Evolutionary conservation across 2,797 vertebrate genomes (phyloP).

Genomic region (Selene dorsalis): DNA sequence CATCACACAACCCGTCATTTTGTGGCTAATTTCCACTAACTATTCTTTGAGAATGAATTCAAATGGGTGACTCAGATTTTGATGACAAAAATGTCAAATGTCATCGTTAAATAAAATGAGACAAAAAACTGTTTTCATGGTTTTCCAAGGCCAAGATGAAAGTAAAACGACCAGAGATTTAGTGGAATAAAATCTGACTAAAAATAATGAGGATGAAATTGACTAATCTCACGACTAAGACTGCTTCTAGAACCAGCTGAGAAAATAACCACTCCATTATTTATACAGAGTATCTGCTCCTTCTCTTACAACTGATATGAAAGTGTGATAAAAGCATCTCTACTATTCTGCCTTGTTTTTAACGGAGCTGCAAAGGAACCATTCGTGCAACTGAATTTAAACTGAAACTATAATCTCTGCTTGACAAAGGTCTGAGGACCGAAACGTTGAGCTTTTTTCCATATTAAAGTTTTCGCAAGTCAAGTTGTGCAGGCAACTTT

Average conservation of each 20-base stretch:
- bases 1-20: conserved; percentile 20
- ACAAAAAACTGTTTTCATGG: neutral
- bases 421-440: no score
- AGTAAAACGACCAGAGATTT: neutral
- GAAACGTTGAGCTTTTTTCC: no score
- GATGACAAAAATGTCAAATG: neutral
- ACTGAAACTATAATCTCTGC: neutral
- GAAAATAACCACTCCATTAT: neutral
- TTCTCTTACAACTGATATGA: neutral
- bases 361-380: neutral
- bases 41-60: conserved; percentile 4
- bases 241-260: neutral
- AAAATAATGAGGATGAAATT: neutral
- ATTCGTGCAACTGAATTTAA: conserved; percentile 4
- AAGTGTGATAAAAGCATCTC: neutral
- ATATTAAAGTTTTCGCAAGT: no score
- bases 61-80: neutral
- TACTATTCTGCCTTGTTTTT: neutral
- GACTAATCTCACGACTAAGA: neutral
- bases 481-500: no score
- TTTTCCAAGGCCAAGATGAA: neutral
- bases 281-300: neutral
- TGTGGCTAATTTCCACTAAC: neutral
- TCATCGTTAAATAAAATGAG: neutral
- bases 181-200: neutral